Conservation (phyloP, 2,888 invertebrate genomes). For the Sesamia inferens region DNA sequence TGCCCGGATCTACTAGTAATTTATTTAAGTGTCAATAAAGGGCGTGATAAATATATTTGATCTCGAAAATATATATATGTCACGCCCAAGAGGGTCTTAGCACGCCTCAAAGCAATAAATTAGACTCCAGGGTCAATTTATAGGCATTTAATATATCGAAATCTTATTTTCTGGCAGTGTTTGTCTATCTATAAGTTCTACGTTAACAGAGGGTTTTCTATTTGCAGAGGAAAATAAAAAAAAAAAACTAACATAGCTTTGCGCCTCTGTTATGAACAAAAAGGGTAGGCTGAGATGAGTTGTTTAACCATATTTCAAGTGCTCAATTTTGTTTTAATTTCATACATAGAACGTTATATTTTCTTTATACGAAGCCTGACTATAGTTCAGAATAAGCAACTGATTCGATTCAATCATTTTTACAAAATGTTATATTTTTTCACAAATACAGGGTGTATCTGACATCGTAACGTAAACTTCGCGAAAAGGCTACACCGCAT, state of each 20-base stretch:
- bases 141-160: conserved; percentile 13
- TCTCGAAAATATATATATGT: too few relatives aligned
- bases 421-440: too few relatives aligned
- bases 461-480: too few relatives aligned
- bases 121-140: conserved; percentile 16
- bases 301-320: too few relatives aligned
- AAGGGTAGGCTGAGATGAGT: neutral
- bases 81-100: neutral
- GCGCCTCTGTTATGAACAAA: neutral
- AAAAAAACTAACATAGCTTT: neutral
- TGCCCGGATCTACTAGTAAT: neutral
- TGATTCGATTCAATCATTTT: too few relatives aligned
- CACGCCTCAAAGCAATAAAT: conserved; percentile 4
- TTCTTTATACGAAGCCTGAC: too few relatives aligned
- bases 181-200: conserved; percentile 12
- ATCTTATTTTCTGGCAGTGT: conserved; percentile 1
- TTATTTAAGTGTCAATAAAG: conserved; percentile 7
- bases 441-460: too few relatives aligned
- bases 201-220: neutral
- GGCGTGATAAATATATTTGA: neutral
- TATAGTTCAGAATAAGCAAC: too few relatives aligned
- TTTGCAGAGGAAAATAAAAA: neutral
- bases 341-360: neutral
- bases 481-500: too few relatives aligned
- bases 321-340: neutral